Percentiles rank a stretch among this genome's conserved stretches.
Evolutionary conservation across 2,797 vertebrate genomes (phyloP).

Genomic region (Anabas testudineus): DNA sequence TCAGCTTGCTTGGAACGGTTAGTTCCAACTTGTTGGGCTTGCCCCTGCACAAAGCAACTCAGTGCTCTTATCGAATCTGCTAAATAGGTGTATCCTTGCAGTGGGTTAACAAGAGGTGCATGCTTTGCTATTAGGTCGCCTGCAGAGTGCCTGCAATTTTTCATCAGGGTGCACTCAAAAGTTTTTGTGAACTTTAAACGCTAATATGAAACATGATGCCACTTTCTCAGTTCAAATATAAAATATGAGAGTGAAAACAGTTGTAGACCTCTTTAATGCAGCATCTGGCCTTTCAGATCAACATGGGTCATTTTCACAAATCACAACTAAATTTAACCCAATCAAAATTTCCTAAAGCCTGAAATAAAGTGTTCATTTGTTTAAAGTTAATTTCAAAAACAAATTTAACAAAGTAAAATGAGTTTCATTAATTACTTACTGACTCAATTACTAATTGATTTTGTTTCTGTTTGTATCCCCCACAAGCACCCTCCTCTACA

Average conservation of each 20-base stretch:
- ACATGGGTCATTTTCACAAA: too few species aligned
- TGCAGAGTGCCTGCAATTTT: slow-evolving; percentile 14
- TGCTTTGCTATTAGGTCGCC: slow-evolving; percentile 15
- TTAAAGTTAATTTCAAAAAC: neutral
- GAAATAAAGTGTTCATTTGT: neutral
- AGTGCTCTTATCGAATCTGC: slow-evolving; percentile 27
- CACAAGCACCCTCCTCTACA: neutral
- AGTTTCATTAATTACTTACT: too few species aligned
- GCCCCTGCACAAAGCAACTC: slow-evolving; percentile 44
- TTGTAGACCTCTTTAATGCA: neutral
- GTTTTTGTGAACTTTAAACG: slow-evolving; percentile 7
- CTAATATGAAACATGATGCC: neutral
- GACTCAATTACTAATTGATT: too few species aligned
- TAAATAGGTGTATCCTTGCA: slow-evolving; percentile 32
- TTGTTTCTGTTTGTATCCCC: neutral
- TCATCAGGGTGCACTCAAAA: slow-evolving; percentile 9
- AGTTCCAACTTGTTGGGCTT: slow-evolving; percentile 49
- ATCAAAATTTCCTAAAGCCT: neutral
- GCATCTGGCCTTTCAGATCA: neutral
- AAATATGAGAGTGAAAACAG: slow-evolving; percentile 1
- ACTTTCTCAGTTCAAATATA: slow-evolving; percentile 8
- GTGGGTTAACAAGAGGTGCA: slow-evolving; percentile 18
- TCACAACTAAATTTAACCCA: too few species aligned
- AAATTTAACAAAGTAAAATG: too few species aligned
- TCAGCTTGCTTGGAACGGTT: slow-evolving; percentile 63